These are phyloP conservation scores for Tigriopus californicus DNA, from an alignment of 2,888 invertebrate genomes.

Conservation along the genomic window DNA sequence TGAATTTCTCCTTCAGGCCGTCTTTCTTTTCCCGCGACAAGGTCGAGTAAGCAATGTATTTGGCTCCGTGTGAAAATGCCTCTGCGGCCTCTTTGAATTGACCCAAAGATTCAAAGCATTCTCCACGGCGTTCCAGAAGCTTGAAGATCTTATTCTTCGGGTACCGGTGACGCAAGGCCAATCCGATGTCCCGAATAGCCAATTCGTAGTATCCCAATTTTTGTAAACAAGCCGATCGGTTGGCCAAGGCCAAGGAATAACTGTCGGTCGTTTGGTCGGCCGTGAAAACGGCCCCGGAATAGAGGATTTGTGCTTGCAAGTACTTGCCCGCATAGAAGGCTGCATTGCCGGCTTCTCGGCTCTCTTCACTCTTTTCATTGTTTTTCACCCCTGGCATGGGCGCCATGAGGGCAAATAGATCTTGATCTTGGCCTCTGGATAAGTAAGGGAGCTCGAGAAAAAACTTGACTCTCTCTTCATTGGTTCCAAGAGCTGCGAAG, in stretches of 20 bases:
- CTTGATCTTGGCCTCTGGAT: background rate
- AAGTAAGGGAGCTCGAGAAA: background rate
- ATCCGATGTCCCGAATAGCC: background rate
- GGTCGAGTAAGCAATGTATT: no score
- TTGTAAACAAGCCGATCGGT: constrained; percentile 7
- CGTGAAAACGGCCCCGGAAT: constrained; percentile 2
- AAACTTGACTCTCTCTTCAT: background rate
- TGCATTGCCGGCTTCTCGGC: constrained; percentile 1
- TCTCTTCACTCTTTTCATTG: background rate
- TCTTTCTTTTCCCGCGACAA: no score
- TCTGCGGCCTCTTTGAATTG: background rate
- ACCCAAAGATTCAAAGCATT: background rate
- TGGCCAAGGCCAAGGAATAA: constrained; percentile 2
- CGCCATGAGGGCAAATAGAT: background rate
- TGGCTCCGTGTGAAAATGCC: background rate
- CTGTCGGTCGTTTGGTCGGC: background rate
- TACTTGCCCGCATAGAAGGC: constrained; percentile 1
- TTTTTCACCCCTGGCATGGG: background rate
- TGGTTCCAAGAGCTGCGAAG: background rate
- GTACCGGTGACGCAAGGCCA: background rate
- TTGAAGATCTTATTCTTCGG: constrained; percentile 6
- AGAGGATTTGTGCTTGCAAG: background rate
- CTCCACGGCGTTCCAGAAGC: constrained; percentile 4
- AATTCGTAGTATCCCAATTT: background rate
- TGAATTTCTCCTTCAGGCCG: no score